Evolutionary conservation across 37 sponge, comb jelly and placozoan species (phyloP).

Genomic region (Bolinopsis microptera): DNA sequence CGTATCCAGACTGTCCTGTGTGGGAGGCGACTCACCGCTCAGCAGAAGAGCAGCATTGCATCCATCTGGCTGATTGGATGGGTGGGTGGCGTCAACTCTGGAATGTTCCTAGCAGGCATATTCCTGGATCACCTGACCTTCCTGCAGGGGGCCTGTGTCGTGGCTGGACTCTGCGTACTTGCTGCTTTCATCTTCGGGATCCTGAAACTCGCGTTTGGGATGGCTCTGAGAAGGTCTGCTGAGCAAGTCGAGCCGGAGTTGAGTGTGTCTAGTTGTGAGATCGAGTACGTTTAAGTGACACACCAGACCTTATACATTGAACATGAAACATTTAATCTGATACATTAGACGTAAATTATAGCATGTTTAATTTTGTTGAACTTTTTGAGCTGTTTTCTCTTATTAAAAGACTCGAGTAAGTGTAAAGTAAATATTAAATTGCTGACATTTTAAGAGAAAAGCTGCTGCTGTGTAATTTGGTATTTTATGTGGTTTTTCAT

Average conservation of each 20-base stretch:
- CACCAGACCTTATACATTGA: too few species aligned
- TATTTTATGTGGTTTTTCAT: too few species aligned
- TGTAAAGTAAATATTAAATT: too few species aligned
- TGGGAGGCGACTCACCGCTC: background rate
- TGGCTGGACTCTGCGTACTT: background rate
- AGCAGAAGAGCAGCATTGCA: background rate
- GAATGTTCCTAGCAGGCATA: slow-evolving; percentile 34
- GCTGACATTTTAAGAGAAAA: too few species aligned
- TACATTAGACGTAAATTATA: too few species aligned
- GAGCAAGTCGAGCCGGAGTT: background rate
- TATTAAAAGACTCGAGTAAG: too few species aligned
- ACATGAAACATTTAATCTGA: too few species aligned
- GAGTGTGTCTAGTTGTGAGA: background rate
- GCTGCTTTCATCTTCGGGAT: slow-evolving; percentile 75
- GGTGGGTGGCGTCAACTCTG: background rate
- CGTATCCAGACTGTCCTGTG: background rate
- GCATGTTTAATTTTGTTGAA: too few species aligned
- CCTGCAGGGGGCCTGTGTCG: background rate
- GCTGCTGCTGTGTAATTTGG: too few species aligned
- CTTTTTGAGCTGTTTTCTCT: too few species aligned
- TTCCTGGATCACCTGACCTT: slow-evolving; percentile 37
- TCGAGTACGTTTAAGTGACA: background rate
- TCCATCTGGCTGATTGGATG: background rate
- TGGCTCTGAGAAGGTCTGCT: slow-evolving; percentile 72
- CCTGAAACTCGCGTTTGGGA: slow-evolving; percentile 72